A percentile compares a stretch with the other conserved stretches of the same genome.
Evolutionary conservation across 2,888 invertebrate genomes (phyloP).

Genomic region (Eupithecia centaureata): DNA sequence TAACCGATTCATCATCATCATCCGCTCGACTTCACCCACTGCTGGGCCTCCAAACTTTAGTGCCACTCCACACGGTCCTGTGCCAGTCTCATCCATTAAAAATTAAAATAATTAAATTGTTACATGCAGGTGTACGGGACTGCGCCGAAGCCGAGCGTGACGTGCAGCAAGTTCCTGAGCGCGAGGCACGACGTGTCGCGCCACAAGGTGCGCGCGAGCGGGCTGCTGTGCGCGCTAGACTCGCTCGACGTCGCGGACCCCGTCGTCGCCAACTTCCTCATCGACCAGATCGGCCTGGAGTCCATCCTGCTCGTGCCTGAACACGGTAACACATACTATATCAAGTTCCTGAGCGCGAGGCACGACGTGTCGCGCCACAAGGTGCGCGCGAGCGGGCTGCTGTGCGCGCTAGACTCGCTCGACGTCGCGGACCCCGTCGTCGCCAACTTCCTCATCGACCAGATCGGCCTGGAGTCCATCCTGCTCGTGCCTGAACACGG

Average conservation of each 20-base stretch:
- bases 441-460: slow-evolving; percentile 94
- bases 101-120: too few species aligned
- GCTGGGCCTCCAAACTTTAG: too few species aligned
- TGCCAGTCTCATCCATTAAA: too few species aligned
- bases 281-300: slow-evolving; percentile 91
- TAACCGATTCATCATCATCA: too few species aligned
- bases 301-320: slow-evolving; percentile 89
- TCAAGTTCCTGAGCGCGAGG: slow-evolving; percentile 81
- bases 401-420: slow-evolving; percentile 87
- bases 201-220: slow-evolving; percentile 70
- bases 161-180: slow-evolving; percentile 86
- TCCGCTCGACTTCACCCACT: too few species aligned
- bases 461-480: slow-evolving; percentile 87
- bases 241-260: slow-evolving; percentile 89
- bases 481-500: slow-evolving; percentile 88
- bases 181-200: slow-evolving; percentile 77
- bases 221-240: slow-evolving; percentile 85
- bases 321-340: slow-evolving; percentile 70
- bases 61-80: too few species aligned
- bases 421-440: slow-evolving; percentile 90
- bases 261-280: slow-evolving; percentile 92
- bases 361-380: slow-evolving; percentile 78
- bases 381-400: slow-evolving; percentile 71
- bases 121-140: slow-evolving; percentile 69
- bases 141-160: slow-evolving; percentile 82